Evolutionary conservation across 2,113 vertebrate genomes (phyloP).

Genomic region (Phylloscopus trochiloides): DNA sequence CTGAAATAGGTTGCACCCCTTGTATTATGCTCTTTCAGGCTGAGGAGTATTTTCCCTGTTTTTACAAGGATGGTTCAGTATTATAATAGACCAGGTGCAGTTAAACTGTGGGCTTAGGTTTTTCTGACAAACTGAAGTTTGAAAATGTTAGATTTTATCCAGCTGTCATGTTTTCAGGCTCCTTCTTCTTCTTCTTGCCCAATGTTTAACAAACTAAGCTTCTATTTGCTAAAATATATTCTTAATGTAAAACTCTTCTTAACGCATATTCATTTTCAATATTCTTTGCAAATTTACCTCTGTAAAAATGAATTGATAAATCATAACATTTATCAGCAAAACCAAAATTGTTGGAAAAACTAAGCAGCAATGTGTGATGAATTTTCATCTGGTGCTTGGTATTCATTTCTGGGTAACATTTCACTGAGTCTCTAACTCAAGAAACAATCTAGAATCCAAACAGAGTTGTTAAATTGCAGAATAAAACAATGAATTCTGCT

Average conservation of each 20-base stretch:
- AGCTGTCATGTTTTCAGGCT: background rate
- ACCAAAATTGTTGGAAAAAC: background rate
- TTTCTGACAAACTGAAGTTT: background rate
- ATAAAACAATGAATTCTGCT: background rate
- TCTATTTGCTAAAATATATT: background rate
- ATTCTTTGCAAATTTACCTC: background rate
- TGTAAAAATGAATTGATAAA: background rate
- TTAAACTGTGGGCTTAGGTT: background rate
- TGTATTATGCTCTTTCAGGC: background rate
- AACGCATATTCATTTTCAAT: background rate
- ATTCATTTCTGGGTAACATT: background rate
- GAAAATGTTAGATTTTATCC: background rate
- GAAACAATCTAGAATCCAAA: background rate
- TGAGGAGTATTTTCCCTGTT: background rate
- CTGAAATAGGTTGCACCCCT: background rate
- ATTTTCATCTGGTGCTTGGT: background rate
- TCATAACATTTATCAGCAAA: background rate
- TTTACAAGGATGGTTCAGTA: background rate
- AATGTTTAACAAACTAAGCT: background rate
- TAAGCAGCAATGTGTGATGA: fast-evolving
- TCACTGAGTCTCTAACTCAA: background rate
- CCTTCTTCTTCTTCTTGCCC: background rate
- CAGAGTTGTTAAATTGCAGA: background rate
- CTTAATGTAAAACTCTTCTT: background rate
- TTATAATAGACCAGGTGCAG: background rate